Conservation (phyloP, 2,888 invertebrate genomes). For the Caenorhabditis sinica region DNA sequence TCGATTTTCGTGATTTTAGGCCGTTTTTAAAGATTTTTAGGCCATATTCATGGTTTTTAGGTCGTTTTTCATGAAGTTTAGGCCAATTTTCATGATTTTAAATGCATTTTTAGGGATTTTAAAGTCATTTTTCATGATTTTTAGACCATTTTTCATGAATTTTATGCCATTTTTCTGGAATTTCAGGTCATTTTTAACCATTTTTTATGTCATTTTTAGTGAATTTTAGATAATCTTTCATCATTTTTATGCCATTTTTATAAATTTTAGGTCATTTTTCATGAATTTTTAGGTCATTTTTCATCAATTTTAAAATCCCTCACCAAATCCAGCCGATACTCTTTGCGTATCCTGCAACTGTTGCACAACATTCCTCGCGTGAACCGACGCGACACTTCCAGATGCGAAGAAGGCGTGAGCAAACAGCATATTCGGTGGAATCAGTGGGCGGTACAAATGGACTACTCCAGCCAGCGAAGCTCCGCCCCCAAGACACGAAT, state of each 20-base stretch:
- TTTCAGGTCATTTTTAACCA: too few relatives aligned
- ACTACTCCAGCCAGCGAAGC: constrained; percentile 92
- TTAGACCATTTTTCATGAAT: too few relatives aligned
- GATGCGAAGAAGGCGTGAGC: constrained; percentile 92
- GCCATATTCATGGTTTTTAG: too few relatives aligned
- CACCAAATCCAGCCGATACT: constrained; percentile 88
- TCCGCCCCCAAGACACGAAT: constrained; percentile 86
- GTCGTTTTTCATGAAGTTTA: too few relatives aligned
- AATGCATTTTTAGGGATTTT: too few relatives aligned
- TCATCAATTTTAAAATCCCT: not conserved
- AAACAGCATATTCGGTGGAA: constrained; percentile 88
- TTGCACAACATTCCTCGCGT: constrained; percentile 72
- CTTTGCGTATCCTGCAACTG: constrained; percentile 84
- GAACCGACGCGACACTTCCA: constrained; percentile 80
- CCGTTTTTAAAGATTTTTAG: too few relatives aligned
- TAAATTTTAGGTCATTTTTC: not conserved
- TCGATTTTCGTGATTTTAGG: too few relatives aligned
- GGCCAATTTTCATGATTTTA: too few relatives aligned
- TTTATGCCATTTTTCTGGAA: too few relatives aligned
- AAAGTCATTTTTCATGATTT: too few relatives aligned
- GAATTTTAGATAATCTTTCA: not conserved
- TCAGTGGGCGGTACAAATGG: constrained; percentile 92
- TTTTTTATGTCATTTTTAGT: too few relatives aligned
- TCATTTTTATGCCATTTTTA: not conserved
- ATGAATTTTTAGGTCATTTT: not conserved